Percentiles rank a stretch among this genome's conserved stretches.
These are phyloP conservation scores for Okamejei kenojei DNA, from an alignment of 2,797 vertebrate species.

Conservation along the genomic window DNA sequence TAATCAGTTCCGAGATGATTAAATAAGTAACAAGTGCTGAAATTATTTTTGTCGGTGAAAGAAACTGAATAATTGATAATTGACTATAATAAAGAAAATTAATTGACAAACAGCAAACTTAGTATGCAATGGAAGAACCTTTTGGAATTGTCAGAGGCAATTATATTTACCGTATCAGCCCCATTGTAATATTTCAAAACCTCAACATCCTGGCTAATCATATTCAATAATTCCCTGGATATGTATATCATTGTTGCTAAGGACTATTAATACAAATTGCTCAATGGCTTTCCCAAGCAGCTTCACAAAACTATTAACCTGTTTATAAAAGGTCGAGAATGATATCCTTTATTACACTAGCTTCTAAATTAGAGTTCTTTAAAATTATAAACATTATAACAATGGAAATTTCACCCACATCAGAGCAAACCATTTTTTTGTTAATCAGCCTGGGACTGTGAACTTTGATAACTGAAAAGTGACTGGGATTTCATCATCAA, in stretches of 20 bases:
- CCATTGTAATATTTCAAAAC: not conserved
- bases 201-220: not conserved
- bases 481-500: not conserved
- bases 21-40: slow-evolving; percentile 5
- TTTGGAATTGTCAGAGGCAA: not conserved
- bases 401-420: not conserved
- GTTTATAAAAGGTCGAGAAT: not conserved
- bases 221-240: not conserved
- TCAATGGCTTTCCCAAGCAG: not conserved
- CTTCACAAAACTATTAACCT: not conserved
- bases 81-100: not conserved
- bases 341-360: not conserved
- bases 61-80: not conserved
- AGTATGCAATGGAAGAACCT: not conserved
- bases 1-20: not conserved
- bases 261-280: not conserved
- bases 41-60: not conserved
- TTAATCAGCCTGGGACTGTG: not conserved
- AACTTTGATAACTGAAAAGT: not conserved
- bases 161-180: not conserved
- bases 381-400: not conserved
- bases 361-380: not conserved
- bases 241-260: not conserved
- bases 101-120: not conserved
- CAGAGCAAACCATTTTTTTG: not conserved